These are phyloP conservation scores for Melinaea marsaeus DNA, from an alignment of 2,888 invertebrate genomes.

Conservation along the genomic window DNA sequence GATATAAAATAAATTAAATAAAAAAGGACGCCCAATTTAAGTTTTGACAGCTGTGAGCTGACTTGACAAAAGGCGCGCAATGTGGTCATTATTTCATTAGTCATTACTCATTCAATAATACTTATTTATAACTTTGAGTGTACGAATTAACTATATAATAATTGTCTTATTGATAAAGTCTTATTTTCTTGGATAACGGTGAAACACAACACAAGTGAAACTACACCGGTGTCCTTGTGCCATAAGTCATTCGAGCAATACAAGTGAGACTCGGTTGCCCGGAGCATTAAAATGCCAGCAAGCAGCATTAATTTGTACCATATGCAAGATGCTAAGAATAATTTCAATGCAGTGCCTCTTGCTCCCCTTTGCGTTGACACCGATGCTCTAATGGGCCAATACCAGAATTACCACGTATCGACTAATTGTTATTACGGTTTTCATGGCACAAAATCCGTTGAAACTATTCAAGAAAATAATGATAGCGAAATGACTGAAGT, in stretches of 20 bases:
- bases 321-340: slow-evolving; percentile 67
- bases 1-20: background rate
- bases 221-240: background rate
- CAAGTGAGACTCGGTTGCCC: background rate
- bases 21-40: slow-evolving; percentile 12
- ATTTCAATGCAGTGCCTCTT: slow-evolving; percentile 69
- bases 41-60: slow-evolving; percentile 10
- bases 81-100: slow-evolving; percentile 8
- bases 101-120: slow-evolving; percentile 6
- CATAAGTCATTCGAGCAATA: background rate
- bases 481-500: slow-evolving; percentile 63
- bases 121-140: background rate
- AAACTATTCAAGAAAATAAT: slow-evolving; percentile 41
- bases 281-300: slow-evolving; percentile 55
- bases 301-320: slow-evolving; percentile 61
- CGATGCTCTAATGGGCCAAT: slow-evolving; percentile 61
- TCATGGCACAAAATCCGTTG: slow-evolving; percentile 53
- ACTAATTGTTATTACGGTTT: slow-evolving; percentile 76
- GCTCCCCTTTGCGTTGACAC: slow-evolving; percentile 61
- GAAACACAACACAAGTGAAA: background rate
- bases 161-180: background rate
- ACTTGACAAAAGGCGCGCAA: slow-evolving; percentile 20
- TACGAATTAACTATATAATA: background rate
- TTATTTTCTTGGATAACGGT: background rate
- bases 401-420: slow-evolving; percentile 69